Conservation (phyloP, 2,888 invertebrate genomes). For the Limnephilus marmoratus region DNA sequence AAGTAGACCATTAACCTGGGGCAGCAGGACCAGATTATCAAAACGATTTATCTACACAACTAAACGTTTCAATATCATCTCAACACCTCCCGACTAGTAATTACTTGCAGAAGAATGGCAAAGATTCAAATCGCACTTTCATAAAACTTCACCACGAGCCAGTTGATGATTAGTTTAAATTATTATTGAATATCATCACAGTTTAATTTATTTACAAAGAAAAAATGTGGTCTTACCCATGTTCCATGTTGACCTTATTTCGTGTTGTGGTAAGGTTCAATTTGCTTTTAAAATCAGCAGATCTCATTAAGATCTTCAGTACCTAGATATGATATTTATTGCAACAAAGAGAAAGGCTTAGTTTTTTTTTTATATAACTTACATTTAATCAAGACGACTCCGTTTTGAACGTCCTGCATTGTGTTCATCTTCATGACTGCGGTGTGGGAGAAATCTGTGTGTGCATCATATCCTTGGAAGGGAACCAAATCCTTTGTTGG, state of each 20-base stretch:
- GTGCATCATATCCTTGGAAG: background rate
- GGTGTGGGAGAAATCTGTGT: background rate
- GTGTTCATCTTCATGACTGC: slow-evolving; percentile 76
- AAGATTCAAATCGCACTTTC: background rate
- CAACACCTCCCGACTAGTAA: background rate
- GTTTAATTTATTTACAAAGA: background rate
- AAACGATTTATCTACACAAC: background rate
- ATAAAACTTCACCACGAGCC: background rate
- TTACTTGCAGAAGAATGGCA: background rate
- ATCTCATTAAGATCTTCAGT: background rate
- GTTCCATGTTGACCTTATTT: background rate
- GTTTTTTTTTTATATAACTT: slow-evolving; percentile 72
- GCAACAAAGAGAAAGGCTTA: background rate
- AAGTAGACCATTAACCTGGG: background rate
- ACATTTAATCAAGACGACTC: slow-evolving; percentile 86
- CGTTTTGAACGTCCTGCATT: slow-evolving; percentile 84
- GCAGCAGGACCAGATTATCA: background rate
- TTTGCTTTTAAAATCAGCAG: background rate
- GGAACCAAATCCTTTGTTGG: no score
- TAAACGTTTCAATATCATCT: background rate
- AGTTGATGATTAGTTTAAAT: background rate
- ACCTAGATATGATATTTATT: background rate
- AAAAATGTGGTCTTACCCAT: background rate
- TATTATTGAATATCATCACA: background rate
- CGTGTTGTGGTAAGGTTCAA: background rate